These are phyloP conservation scores for Lutjanus argentimaculatus DNA, from an alignment of 2,797 vertebrate genomes.

Conservation along the genomic window DNA sequence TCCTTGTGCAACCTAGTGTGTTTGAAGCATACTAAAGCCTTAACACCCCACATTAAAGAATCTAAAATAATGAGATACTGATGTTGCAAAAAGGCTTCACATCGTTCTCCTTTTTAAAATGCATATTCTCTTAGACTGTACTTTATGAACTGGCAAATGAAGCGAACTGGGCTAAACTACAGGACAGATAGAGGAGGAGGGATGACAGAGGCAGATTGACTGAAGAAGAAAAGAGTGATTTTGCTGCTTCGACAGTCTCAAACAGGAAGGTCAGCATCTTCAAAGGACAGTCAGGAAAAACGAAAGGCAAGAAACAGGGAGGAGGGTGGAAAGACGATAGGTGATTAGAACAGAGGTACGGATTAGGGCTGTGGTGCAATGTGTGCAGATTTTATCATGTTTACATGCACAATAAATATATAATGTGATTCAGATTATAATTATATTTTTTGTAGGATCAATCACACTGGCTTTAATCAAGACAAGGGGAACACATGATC, in stretches of 20 bases:
- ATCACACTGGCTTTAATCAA: no score
- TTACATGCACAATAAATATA: background rate
- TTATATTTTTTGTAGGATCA: no score
- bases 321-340: background rate
- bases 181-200: background rate
- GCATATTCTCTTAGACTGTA: background rate
- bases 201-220: constrained; percentile 35
- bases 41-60: background rate
- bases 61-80: background rate
- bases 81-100: background rate
- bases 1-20: background rate
- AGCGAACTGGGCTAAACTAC: background rate
- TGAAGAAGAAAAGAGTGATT: constrained; percentile 53
- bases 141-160: constrained; percentile 4
- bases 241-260: constrained; percentile 57
- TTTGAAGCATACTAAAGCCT: background rate
- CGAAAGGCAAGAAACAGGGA: background rate
- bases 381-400: background rate
- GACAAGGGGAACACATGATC: no score
- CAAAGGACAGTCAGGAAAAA: constrained; percentile 28
- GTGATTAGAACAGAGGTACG: background rate
- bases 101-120: background rate
- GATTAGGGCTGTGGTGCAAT: background rate
- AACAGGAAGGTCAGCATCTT: constrained; percentile 64
- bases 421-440: no score